Percentiles rank a stretch among this genome's conserved stretches.
Conservation (phyloP, 1,140 invertebrate species). For the Calliopsis andreniformis region DNA sequence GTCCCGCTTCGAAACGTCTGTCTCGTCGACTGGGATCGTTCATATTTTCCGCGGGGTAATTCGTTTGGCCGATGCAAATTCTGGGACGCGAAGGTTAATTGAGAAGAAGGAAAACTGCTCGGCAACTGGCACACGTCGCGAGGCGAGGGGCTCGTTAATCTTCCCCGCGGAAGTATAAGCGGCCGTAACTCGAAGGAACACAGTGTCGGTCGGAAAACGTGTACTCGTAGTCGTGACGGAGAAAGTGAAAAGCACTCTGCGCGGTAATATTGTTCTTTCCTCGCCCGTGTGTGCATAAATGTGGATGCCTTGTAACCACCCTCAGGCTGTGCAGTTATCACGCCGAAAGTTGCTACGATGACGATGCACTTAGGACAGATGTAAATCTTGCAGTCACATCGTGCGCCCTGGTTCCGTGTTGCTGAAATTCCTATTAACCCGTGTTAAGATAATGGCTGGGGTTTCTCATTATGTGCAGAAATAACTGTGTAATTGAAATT, state of each 20-base stretch:
- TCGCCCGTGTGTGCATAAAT: not conserved
- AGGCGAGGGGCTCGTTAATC: not conserved
- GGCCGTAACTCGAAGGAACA: too few species aligned
- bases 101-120: not conserved
- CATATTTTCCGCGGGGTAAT: not conserved
- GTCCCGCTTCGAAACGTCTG: not conserved
- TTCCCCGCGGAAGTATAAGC: too few species aligned
- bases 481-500: too few species aligned
- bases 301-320: conserved; percentile 11
- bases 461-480: too few species aligned
- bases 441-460: too few species aligned
- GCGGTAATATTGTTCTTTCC: not conserved
- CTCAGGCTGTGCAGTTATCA: conserved; percentile 3
- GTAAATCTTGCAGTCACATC: not conserved
- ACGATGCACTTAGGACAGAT: conserved; percentile 13
- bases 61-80: not conserved
- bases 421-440: too few species aligned
- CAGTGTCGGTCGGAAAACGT: not conserved
- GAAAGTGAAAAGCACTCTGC: not conserved
- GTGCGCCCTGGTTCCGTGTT: not conserved
- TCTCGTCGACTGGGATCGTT: not conserved
- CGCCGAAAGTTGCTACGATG: not conserved
- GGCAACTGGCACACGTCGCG: not conserved
- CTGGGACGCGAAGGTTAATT: not conserved
- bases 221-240: not conserved